Percentiles rank a stretch among this genome's conserved stretches.
Conservation (phyloP, 2,888 invertebrate genomes). For the Epinotia demarniana region DNA sequence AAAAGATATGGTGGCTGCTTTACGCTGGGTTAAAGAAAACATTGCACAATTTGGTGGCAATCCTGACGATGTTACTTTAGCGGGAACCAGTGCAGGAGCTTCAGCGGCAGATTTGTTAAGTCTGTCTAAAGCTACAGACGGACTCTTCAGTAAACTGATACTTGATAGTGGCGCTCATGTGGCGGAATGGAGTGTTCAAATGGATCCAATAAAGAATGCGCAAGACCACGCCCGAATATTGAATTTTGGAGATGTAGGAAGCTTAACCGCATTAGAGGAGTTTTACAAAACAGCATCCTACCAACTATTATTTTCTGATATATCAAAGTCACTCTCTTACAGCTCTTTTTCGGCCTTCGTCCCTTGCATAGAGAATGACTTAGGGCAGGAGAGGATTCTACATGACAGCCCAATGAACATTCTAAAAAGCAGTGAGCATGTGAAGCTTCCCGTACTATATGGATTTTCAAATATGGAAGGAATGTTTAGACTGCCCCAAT, state of each 20-base stretch:
- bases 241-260: background rate
- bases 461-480: constrained; percentile 33
- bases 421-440: constrained; percentile 57
- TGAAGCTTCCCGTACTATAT: constrained; percentile 1
- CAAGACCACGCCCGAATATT: constrained; percentile 5
- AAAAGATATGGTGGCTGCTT: constrained; percentile 20
- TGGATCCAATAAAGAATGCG: constrained; percentile 19
- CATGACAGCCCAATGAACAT: constrained; percentile 58
- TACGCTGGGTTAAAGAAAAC: constrained; percentile 33
- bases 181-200: constrained; percentile 26
- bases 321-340: background rate
- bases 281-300: constrained; percentile 24
- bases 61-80: constrained; percentile 25
- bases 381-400: constrained; percentile 54
- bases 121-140: constrained; percentile 7
- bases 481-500: background rate
- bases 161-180: constrained; percentile 14
- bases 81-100: constrained; percentile 26
- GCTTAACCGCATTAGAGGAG: constrained; percentile 6
- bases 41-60: constrained; percentile 30
- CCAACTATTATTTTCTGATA: constrained; percentile 18
- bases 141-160: constrained; percentile 25
- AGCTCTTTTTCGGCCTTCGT: background rate
- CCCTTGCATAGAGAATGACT: constrained; percentile 20
- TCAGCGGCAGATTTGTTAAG: constrained; percentile 22